Conservation (phyloP, 2,888 invertebrate genomes). For the Thecocarcelia acutangulata region DNA sequence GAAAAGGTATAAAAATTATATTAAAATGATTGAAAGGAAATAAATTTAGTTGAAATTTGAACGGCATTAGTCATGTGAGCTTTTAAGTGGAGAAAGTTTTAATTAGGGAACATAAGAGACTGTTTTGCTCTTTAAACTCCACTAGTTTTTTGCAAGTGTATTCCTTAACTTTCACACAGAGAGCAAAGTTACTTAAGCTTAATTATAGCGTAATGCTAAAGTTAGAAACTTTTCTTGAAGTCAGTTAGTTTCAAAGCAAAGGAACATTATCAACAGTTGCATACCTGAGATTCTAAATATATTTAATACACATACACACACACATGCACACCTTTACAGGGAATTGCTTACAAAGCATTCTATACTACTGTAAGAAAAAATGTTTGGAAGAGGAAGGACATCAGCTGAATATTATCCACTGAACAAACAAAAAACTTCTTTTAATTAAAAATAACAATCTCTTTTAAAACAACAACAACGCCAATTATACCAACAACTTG, state of each 20-base stretch:
- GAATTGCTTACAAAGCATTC: slow-evolving; percentile 13
- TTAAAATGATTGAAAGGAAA: too few relatives aligned
- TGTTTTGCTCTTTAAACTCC: background rate
- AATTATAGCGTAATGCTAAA: slow-evolving; percentile 6
- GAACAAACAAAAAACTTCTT: slow-evolving; percentile 20
- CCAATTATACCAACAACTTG: too few relatives aligned
- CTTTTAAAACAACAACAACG: slow-evolving; percentile 6
- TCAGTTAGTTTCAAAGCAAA: slow-evolving; percentile 10
- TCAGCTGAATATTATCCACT: background rate
- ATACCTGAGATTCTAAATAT: background rate
- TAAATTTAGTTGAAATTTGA: too few relatives aligned
- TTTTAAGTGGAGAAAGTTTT: background rate
- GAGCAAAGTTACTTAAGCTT: background rate
- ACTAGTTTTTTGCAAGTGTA: too few relatives aligned
- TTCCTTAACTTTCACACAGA: background rate
- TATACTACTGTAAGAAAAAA: slow-evolving; percentile 4
- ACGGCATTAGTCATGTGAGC: too few relatives aligned
- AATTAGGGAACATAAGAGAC: background rate
- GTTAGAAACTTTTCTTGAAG: slow-evolving; percentile 9
- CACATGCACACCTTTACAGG: background rate
- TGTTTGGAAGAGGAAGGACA: background rate
- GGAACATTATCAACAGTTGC: background rate
- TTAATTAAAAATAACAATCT: slow-evolving; percentile 41
- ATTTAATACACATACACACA: background rate
- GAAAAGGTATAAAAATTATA: too few relatives aligned